Evolutionary conservation across 2,888 invertebrate genomes (phyloP), one percentile per base, ranked within the genome.

Genomic region (Lamellibrachia satsuma): DNA sequence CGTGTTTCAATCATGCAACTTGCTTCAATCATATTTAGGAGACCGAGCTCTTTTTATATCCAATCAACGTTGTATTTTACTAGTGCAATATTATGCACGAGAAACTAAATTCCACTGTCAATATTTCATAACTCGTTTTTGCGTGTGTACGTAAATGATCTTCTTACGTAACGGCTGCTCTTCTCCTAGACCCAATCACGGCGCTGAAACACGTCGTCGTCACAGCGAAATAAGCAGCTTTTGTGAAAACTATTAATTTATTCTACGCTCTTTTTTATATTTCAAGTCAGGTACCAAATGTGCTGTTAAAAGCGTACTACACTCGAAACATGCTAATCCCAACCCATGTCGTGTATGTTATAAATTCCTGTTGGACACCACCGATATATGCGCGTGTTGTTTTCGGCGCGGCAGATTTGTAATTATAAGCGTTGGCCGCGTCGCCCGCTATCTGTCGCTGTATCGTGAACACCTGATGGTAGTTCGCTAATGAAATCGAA

Each of bases 401-500:
- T 75, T 75, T 75, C 75, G 75, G 6, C 22, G 75, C 11, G 0
- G 75, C 75, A 3, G 75, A 75, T 6, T 22, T 2, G 75, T 75
- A 75, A 75, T 75, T 75, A 75, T n/a, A 75, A 22, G 75, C 75
- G 6, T 15, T 75, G 22, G 75, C 15, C n/a, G 75, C n/a, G 75
- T 75, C 75, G 75, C 15, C 22, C 75, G 75, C 75, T 75, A 75
- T 75, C 75, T 15, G 75, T 6, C 75, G 0, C 6, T 22, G 22
- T 75, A 75, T 75, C 60, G 11, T n/a, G 75, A 22, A 75, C 75
- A 75, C 75, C 75, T 75, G 75, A 75, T n/a, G 75, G 22, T n/a
- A 22, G 75, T 75, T 75, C 22, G 75, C 75, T 75, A 75, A 75
- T 75, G 75, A 75, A 75, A 75, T 75, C 75, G 75, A 75, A 75